Evolutionary conservation across 1,140 invertebrate species (phyloP), one percentile per base, ranked within the genome.

Genomic region (Cephus cinctus): DNA sequence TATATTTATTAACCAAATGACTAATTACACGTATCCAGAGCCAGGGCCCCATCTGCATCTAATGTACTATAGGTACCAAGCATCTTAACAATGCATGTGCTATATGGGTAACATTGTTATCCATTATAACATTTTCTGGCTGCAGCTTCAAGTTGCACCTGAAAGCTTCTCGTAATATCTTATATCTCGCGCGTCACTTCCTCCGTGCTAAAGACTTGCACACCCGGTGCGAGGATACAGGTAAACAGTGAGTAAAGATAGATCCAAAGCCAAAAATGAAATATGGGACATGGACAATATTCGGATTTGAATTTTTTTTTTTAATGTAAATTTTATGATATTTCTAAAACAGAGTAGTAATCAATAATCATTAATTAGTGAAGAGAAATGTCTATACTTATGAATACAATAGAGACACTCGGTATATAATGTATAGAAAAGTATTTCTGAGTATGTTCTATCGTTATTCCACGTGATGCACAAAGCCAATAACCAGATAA

Each of bases 1-100:
- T 47, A 50, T 56, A 59, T 68, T 69, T 71, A 61, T 57, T 61
- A 63, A 69, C 66, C 65, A 68, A 73, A 73, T 71, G 63, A 59
- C 61, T 67, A 70, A 73, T 73, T 59, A 63, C 69, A 63, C 59
- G 67, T 67, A 68, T 50, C 50, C 50, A 61, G 69, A 49, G 45
- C n/a, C n/a, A 63, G 57, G 57, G 56, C 64, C 52, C 53, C 53
- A 54, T 66, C 61, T 63, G 61, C 57, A 55, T 68, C 54, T 59
- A 52, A 60, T 69, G 57, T 57, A 69, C 65, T 69, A 69, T 65
- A 69, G 44, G 63, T 47, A 22, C 35, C 44, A 40, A 30, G 40
- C 19, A n/a, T n/a, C n/a, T n/a, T n/a, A 9, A 9, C 4, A 16
- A n/a, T 8, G 1, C n/a, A 12, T 23, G 11, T 25, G n/a, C n/a